Base-by-base conservation (phyloP, 1,140 invertebrate species). In the Drosophila bifasciata region DNA sequence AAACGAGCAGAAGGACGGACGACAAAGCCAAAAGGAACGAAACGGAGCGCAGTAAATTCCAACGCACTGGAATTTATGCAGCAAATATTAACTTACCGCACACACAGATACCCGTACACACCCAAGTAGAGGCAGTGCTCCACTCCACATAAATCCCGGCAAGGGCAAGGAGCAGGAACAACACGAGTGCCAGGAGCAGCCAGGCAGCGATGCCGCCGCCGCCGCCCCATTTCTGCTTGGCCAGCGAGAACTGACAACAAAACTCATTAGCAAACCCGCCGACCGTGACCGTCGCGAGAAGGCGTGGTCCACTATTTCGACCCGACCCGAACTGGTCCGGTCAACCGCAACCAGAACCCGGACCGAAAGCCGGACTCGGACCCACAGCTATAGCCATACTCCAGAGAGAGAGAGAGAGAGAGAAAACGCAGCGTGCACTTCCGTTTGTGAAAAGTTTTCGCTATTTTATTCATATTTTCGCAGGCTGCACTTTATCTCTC, bases 381-480 rank as follows among this genome's bases (percentile, higher is more conserved):
- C 41, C 15, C 17, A 36, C 45, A 75, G 70, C 60, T 58, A 49
- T 36, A 11, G 32, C 32, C 32, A 13, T 36, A 36, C 32, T 36
- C 32, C 32, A 11, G 32, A n/a, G n/a, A n/a, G n/a, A n/a, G n/a
- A n/a, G n/a, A n/a, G n/a, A n/a, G 3, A 13, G 1, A 52, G 44
- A 81, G n/a, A 58, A 70, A 80, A 71, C 73, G 68, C 81, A 85
- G 72, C 73, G 49, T 86, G 80, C 80, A 85, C 72, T 86, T 84
- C 71, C 76, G 61, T 59, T 58, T 75, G 57, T 13, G 28, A 50
- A 86, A 86, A 88, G 64, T 86, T 86, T 77, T 75, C 56, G 58
- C 73, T 61, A 86, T 86, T 83, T 86, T 86, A 88, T 86, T 88
- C 83, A 86, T 86, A 86, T 86, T 86, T 86, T 78, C 61, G n/a